Conservation (phyloP, 2,888 invertebrate species). For the Peribatodes rhomboidaria region DNA sequence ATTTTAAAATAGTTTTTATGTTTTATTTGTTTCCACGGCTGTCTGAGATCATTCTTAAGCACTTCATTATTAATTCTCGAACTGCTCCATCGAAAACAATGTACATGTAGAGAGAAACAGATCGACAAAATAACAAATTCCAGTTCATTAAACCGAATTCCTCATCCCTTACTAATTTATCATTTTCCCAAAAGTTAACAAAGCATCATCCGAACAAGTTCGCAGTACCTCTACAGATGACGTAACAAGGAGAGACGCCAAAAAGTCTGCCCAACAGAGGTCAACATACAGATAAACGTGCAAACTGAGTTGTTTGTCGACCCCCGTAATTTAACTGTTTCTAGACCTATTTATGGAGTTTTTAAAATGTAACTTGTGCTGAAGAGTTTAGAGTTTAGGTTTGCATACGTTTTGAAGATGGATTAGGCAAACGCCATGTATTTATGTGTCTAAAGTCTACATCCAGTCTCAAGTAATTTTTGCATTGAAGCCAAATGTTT, state of each 20-base stretch:
- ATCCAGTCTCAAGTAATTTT: too few relatives aligned
- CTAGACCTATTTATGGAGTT: slow-evolving; percentile 17
- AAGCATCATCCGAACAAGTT: background rate
- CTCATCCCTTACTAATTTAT: slow-evolving; percentile 3
- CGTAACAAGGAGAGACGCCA: slow-evolving; percentile 56
- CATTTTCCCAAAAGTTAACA: background rate
- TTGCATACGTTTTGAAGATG: background rate
- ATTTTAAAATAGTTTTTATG: too few relatives aligned
- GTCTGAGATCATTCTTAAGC: too few relatives aligned
- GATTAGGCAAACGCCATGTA: background rate
- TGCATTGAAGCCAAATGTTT: too few relatives aligned
- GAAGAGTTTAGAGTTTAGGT: background rate
- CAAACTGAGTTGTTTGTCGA: slow-evolving; percentile 60
- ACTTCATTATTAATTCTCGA: too few relatives aligned
- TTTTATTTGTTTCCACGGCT: too few relatives aligned
- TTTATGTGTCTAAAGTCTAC: too few relatives aligned
- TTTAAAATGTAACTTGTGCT: background rate
- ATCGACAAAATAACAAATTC: background rate
- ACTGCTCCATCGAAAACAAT: too few relatives aligned
- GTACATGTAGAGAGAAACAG: too few relatives aligned
- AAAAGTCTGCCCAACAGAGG: slow-evolving; percentile 58
- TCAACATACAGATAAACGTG: slow-evolving; percentile 63
- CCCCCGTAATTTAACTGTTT: slow-evolving; percentile 24
- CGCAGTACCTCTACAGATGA: slow-evolving; percentile 40
- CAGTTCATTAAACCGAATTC: background rate